Evolutionary conservation across 2,113 vertebrate genomes (phyloP).

Genomic region (Crotalus viridis): DNA sequence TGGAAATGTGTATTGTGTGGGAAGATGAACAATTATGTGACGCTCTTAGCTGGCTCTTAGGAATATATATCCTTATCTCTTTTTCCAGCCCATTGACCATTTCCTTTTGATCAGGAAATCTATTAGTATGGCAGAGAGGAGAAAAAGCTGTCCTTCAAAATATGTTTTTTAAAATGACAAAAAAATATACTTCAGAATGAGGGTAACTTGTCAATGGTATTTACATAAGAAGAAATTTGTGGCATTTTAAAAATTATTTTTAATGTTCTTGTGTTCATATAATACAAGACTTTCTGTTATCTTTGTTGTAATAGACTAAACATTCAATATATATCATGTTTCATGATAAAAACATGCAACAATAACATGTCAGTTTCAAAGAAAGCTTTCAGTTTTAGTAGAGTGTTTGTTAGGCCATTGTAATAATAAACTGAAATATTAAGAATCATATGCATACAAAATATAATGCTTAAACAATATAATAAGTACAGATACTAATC

Average conservation of each 20-base stretch:
- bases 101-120: constrained; percentile 24
- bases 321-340: no score
- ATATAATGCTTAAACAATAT: neutral
- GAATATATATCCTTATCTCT: constrained; percentile 35
- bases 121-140: constrained; percentile 11
- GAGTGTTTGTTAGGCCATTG: neutral
- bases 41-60: constrained; percentile 31
- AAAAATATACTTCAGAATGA: neutral
- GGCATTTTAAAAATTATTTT: neutral
- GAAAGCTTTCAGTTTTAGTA: neutral
- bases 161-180: neutral
- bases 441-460: neutral
- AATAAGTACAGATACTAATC: neutral
- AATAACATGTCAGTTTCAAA: neutral
- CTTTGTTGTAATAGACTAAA: neutral
- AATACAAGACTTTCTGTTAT: neutral
- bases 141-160: neutral
- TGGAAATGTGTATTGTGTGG: neutral
- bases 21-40: constrained; percentile 31
- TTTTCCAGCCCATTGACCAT: constrained; percentile 27
- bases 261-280: neutral
- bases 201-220: neutral
- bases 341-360: neutral
- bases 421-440: neutral
- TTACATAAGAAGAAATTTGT: neutral